These are phyloP conservation scores for Oscheius myriophilus DNA, from an alignment of 2,888 invertebrate species.

Conservation along the genomic window DNA sequence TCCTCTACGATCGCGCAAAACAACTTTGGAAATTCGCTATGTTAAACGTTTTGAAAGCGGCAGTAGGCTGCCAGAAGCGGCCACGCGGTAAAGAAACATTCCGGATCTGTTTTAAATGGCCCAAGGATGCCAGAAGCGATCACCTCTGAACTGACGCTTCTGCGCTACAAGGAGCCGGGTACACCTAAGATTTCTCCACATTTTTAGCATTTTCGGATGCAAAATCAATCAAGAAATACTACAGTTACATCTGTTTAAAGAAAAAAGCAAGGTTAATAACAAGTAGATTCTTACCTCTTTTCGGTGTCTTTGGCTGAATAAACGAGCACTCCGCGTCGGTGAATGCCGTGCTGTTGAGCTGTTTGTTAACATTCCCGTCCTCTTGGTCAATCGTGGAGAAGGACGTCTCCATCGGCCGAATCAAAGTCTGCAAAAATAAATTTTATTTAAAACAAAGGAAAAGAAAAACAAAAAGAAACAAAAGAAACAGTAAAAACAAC, in stretches of 20 bases:
- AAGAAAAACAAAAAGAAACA: neutral
- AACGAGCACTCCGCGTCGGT: neutral
- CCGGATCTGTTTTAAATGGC: neutral
- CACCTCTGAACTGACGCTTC: too few relatives aligned
- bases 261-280: neutral
- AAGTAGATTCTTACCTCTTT: slow-evolving; percentile 5
- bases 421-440: neutral
- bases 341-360: slow-evolving; percentile 23
- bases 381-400: slow-evolving; percentile 6
- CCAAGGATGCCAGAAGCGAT: too few relatives aligned
- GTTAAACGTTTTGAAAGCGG: too few relatives aligned
- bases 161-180: too few relatives aligned
- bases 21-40: too few relatives aligned
- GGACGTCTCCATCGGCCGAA: slow-evolving; percentile 15
- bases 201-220: too few relatives aligned
- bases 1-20: too few relatives aligned
- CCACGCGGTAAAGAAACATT: too few relatives aligned
- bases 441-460: too few relatives aligned
- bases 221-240: neutral
- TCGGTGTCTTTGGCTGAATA: slow-evolving; percentile 17
- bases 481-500: neutral
- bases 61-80: too few relatives aligned
- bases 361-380: neutral
- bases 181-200: too few relatives aligned
- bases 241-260: neutral